Evolutionary conservation across 2,888 invertebrate species (phyloP).

Genomic region (Cheiracanthium punctorium): DNA sequence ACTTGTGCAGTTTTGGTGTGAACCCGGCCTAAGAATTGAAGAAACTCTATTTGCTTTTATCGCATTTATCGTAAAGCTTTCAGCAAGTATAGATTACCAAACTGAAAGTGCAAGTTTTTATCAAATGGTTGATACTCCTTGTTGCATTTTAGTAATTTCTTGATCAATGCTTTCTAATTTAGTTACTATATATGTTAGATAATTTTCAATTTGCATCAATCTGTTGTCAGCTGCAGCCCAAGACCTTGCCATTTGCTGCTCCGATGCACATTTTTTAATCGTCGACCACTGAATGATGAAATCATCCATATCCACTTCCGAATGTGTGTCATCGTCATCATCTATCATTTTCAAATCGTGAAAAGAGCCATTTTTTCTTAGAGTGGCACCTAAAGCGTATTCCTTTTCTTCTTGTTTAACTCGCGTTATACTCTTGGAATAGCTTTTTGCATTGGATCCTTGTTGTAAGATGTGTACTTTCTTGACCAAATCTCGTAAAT

Average conservation of each 20-base stretch:
- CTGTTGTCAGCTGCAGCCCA: slow-evolving; percentile 52
- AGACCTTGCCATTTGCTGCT: slow-evolving; percentile 50
- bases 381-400: neutral
- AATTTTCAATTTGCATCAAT: slow-evolving; percentile 56
- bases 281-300: slow-evolving; percentile 58
- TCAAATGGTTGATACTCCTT: slow-evolving; percentile 24
- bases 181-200: slow-evolving; percentile 46
- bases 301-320: slow-evolving; percentile 49
- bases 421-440: slow-evolving; percentile 16
- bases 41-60: no score
- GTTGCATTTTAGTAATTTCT: slow-evolving; percentile 28
- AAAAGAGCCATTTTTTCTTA: slow-evolving; percentile 15
- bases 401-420: slow-evolving; percentile 25
- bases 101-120: no score
- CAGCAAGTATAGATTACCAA: no score
- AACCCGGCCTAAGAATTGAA: no score
- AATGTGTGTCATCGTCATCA: slow-evolving; percentile 26
- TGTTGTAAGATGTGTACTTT: slow-evolving; percentile 41
- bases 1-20: no score
- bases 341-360: slow-evolving; percentile 17
- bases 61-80: no score
- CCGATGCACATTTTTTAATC: slow-evolving; percentile 44
- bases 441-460: slow-evolving; percentile 17
- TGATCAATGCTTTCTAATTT: slow-evolving; percentile 62
- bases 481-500: slow-evolving; percentile 53